Evolutionary conservation across 2,888 invertebrate genomes (phyloP).

Genomic region (Erebia epiphron): DNA sequence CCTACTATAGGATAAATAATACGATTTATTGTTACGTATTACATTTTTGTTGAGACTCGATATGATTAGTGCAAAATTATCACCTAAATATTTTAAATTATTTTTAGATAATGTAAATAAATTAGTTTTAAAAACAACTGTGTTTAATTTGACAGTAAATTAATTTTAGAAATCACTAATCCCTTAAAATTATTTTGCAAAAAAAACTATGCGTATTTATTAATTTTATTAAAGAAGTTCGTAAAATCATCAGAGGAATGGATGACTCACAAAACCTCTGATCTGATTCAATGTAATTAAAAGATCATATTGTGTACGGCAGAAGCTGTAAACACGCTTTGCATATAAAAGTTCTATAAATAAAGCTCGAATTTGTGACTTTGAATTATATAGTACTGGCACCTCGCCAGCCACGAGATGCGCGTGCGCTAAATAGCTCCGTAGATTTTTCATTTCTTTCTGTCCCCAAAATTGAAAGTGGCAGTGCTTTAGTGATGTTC

Average conservation of each 20-base stretch:
- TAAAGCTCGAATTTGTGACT: constrained; percentile 65
- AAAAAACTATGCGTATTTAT: too few species aligned
- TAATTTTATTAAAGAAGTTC: not conserved
- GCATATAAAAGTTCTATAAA: constrained; percentile 76
- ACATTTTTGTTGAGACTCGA: not conserved
- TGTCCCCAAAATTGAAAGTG: constrained; percentile 61
- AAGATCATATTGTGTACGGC: constrained; percentile 46
- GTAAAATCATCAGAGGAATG: not conserved
- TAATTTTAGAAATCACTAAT: not conserved
- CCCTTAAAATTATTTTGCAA: too few species aligned
- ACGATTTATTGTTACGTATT: not conserved
- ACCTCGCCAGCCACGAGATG: constrained; percentile 58
- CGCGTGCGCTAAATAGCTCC: constrained; percentile 72
- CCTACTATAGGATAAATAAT: too few species aligned
- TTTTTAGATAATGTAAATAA: constrained; percentile 7
- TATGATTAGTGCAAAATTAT: not conserved
- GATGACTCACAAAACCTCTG: constrained; percentile 17
- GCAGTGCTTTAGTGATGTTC: constrained; percentile 62
- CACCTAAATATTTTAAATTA: not conserved
- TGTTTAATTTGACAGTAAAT: constrained; percentile 1
- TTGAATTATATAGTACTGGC: constrained; percentile 77
- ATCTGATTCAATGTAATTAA: constrained; percentile 28
- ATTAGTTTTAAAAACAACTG: not conserved
- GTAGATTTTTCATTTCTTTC: constrained; percentile 71
- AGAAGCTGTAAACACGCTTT: constrained; percentile 71